Percentiles rank a stretch among this genome's conserved stretches.
Evolutionary conservation across 2,797 vertebrate species (phyloP).

Genomic region (Chiroxiphia lanceolata): DNA sequence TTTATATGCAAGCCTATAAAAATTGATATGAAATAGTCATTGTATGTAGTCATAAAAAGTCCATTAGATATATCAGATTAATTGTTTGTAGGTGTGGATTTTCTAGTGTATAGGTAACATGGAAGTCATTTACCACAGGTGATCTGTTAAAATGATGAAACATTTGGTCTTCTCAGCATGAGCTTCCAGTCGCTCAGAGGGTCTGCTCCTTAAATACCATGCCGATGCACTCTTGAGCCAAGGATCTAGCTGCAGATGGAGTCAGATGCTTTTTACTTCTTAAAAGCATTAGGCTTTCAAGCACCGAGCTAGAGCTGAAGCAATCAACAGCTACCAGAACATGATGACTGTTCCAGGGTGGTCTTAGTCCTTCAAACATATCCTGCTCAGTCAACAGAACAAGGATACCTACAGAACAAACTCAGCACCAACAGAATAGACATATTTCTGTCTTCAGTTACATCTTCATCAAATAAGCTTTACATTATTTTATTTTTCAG

Average conservation of each 20-base stretch:
- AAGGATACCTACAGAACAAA: not conserved
- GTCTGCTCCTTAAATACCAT: not conserved
- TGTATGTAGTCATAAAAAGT: not conserved
- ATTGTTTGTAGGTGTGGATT: not conserved
- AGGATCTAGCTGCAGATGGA: not conserved
- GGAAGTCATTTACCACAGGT: not conserved
- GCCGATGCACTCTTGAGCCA: not conserved
- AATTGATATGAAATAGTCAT: not conserved
- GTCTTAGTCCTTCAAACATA: not conserved
- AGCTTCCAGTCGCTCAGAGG: not conserved
- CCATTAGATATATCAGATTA: not conserved
- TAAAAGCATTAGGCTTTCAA: not conserved
- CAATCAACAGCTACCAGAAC: not conserved
- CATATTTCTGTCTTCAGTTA: not conserved
- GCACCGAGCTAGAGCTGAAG: not conserved
- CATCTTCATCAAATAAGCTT: not conserved
- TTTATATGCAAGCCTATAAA: not conserved
- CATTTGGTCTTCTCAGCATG: not conserved
- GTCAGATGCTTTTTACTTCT: not conserved
- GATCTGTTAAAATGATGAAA: not conserved
- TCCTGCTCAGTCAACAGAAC: not conserved
- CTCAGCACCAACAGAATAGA: not conserved
- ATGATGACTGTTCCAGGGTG: fast-evolving
- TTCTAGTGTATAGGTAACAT: not conserved
- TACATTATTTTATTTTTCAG: fast-evolving